These are phyloP conservation scores for Dicrostonyx torquatus DNA, from an alignment of 2,797 vertebrate genomes.

Conservation along the genomic window DNA sequence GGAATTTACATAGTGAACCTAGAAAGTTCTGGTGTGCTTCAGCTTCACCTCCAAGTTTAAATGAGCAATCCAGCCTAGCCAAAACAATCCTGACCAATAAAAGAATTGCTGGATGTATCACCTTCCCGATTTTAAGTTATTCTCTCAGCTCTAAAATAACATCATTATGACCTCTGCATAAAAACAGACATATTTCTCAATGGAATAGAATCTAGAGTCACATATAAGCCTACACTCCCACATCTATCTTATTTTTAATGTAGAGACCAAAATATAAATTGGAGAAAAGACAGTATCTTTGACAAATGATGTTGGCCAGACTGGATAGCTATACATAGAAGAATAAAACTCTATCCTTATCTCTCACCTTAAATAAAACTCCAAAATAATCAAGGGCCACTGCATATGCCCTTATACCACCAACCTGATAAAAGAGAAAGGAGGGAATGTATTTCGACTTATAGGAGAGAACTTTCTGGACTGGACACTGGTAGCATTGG, in stretches of 20 bases:
- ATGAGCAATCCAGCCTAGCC: neutral
- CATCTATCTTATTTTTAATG: neutral
- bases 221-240: neutral
- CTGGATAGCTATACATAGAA: neutral
- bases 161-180: neutral
- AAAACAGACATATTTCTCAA: neutral
- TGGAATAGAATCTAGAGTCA: neutral
- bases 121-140: neutral
- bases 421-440: neutral
- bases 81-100: neutral
- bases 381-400: neutral
- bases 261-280: neutral
- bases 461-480: neutral
- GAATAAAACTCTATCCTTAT: neutral
- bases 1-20: neutral
- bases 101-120: neutral
- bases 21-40: constrained; percentile 15
- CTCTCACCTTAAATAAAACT: neutral
- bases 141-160: neutral
- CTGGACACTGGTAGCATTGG: neutral
- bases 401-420: neutral
- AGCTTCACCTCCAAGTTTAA: neutral
- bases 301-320: neutral
- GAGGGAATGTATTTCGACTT: neutral
- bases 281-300: neutral